phyloP scores from a whole-genome alignment of 2,888 invertebrate genomes.

The Antheraea yamamai region DNA sequence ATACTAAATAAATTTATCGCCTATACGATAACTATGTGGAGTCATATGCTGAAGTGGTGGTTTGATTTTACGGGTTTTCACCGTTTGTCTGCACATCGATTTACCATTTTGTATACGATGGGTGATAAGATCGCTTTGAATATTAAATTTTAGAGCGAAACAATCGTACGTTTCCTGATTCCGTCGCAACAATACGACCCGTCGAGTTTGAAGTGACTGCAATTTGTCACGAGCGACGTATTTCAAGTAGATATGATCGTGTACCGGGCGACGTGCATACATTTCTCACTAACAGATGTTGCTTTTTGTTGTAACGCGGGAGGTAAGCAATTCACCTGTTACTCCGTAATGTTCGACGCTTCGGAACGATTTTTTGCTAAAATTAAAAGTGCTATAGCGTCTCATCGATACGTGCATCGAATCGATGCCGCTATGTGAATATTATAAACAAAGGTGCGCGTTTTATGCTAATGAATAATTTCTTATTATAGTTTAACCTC shows the following conservation, averaged over 20 bases:
- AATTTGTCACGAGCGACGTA: constrained; percentile 76
- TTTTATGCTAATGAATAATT: constrained; percentile 7
- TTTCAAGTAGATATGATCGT: constrained; percentile 78
- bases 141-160: constrained; percentile 48
- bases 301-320: constrained; percentile 65
- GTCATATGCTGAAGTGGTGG: constrained; percentile 69
- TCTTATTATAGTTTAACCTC: background rate
- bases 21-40: constrained; percentile 76
- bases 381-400: constrained; percentile 69
- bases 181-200: constrained; percentile 57
- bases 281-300: constrained; percentile 70
- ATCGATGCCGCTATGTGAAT: constrained; percentile 33
- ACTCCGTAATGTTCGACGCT: constrained; percentile 62
- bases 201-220: constrained; percentile 74
- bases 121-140: constrained; percentile 51
- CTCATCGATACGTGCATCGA: constrained; percentile 61
- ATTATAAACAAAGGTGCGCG: constrained; percentile 20
- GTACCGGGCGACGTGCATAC: constrained; percentile 68
- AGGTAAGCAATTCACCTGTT: constrained; percentile 74
- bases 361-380: constrained; percentile 61
- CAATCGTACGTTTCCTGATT: constrained; percentile 69
- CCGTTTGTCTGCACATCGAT: constrained; percentile 42
- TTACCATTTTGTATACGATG: constrained; percentile 42
- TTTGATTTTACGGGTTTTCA: constrained; percentile 66
- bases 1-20: constrained; percentile 67